Conservation (phyloP, 1,140 invertebrate species). For the Anoplophora glabripennis region DNA sequence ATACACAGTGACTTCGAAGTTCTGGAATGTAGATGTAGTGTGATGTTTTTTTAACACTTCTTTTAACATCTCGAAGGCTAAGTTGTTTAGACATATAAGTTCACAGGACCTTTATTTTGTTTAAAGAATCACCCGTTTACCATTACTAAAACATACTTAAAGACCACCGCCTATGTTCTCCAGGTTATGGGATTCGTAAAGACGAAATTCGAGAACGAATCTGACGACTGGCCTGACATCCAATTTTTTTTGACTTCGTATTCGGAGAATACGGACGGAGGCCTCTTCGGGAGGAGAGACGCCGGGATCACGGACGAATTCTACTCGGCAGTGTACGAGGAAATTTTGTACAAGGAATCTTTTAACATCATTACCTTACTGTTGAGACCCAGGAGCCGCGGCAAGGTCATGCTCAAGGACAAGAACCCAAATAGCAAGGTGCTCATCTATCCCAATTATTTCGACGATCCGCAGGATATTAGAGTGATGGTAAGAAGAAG, state of each 20-base stretch:
- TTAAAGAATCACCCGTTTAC: no score
- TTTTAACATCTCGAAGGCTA: no score
- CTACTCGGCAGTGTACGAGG: slow-evolving; percentile 65
- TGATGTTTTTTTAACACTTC: no score
- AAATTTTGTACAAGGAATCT: slow-evolving; percentile 63
- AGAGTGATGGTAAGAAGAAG: slow-evolving; percentile 61
- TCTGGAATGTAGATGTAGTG: no score
- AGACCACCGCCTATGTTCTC: no score
- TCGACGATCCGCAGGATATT: slow-evolving; percentile 65
- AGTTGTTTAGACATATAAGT: no score
- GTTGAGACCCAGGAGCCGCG: slow-evolving; percentile 72
- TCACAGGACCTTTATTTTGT: no score
- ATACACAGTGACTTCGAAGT: no score
- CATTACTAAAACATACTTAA: no score
- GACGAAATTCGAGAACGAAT: slow-evolving; percentile 64
- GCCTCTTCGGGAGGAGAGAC: slow-evolving; percentile 63
- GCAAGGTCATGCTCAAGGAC: slow-evolving; percentile 63
- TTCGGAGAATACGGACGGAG: slow-evolving; percentile 73
- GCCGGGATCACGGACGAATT: slow-evolving; percentile 65
- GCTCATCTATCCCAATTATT: slow-evolving; percentile 76
- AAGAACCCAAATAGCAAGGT: slow-evolving; percentile 71
- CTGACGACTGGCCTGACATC: slow-evolving; percentile 72
- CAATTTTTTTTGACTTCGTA: slow-evolving; percentile 71
- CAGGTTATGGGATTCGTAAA: slow-evolving; percentile 69
- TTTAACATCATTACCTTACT: slow-evolving; percentile 69